Percentiles rank a stretch among this genome's conserved stretches.
Evolutionary conservation across 2,797 vertebrate genomes (phyloP).

Genomic region (Molothrus aeneus): DNA sequence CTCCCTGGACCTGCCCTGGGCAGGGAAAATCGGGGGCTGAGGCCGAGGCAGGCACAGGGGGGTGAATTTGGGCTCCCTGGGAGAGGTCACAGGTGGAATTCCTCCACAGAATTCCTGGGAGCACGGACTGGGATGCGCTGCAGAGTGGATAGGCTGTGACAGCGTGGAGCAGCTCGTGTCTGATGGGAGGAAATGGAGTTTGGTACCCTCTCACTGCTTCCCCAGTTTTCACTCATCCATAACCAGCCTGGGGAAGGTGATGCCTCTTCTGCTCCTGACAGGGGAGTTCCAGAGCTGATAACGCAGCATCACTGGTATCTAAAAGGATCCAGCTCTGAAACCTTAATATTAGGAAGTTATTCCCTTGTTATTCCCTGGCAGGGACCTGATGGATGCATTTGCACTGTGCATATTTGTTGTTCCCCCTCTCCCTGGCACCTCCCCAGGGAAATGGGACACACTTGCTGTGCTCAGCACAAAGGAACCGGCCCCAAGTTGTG

Average conservation of each 20-base stretch:
- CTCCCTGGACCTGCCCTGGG: conserved; percentile 68
- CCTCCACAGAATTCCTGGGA: rapidly evolving
- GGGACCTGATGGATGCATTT: rapidly evolving
- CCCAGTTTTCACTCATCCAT: background rate
- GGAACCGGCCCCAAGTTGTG: rapidly evolving
- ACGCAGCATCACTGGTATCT: rapidly evolving
- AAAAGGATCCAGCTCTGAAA: background rate
- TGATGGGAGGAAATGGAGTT: background rate
- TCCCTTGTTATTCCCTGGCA: background rate
- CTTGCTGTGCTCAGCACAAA: background rate
- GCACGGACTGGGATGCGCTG: rapidly evolving
- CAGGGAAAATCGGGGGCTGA: rapidly evolving
- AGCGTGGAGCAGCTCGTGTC: background rate
- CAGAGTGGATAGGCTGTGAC: background rate
- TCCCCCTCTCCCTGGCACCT: background rate
- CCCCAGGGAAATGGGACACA: rapidly evolving
- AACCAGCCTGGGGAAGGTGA: background rate
- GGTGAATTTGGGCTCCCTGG: background rate
- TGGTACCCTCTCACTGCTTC: background rate
- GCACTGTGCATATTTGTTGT: background rate
- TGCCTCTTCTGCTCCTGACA: background rate
- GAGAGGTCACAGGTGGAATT: background rate
- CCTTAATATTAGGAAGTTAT: background rate
- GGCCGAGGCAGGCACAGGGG: rapidly evolving
- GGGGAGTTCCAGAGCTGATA: background rate